Evolutionary conservation across 2,797 vertebrate species (phyloP), one percentile per base, ranked within the genome.

Genomic region (Toxotes lorentzi): DNA sequence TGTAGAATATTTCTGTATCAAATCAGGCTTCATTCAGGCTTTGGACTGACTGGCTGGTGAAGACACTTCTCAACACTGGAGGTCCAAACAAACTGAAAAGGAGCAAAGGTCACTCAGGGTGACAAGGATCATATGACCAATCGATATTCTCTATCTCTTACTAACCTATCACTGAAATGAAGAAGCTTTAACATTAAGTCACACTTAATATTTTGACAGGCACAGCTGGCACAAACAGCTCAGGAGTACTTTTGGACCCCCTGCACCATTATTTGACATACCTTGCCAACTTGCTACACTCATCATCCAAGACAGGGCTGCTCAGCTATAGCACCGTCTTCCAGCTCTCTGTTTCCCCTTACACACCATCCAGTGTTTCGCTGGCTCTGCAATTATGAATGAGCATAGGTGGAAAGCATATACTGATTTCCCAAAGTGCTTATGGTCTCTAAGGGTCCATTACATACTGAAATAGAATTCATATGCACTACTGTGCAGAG

Each of bases 361-460:
- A 53, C 57, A 70, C 59, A 57, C 67, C 61, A 73, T 56, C 27
- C 27, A 8, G 34, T 8, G 34, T 35, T 35, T 35, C 34, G 34
- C 34, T 8, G 34, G 34, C 34, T 6, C 5, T 71, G 84, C 73
- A 82, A 70, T 84, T 84, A 59, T 82, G 71, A 70, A 82, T 43
- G 58, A 71, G 66, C 21, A 63, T 32, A 58, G 71, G 59, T 57
- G 45, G 48, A 70, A 78, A 65, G 78, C 70, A 75, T 32, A 67
- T 65, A 70, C 53, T 57, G 75, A 84, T 86, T 81, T 87, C 75
- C 71, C 77, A 67, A 64, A 85, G 87, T 86, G 76, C 70, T 62
- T 3, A 4, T 40, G 45, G 61, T 83, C 71, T 78, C 62, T 21
- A 24, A 62, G 57, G 61, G 56, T 45, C 61, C 23, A 23, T 35